These are phyloP conservation scores for Pogonophryne albipinna DNA, from an alignment of 2,797 vertebrate species.

Conservation along the genomic window DNA sequence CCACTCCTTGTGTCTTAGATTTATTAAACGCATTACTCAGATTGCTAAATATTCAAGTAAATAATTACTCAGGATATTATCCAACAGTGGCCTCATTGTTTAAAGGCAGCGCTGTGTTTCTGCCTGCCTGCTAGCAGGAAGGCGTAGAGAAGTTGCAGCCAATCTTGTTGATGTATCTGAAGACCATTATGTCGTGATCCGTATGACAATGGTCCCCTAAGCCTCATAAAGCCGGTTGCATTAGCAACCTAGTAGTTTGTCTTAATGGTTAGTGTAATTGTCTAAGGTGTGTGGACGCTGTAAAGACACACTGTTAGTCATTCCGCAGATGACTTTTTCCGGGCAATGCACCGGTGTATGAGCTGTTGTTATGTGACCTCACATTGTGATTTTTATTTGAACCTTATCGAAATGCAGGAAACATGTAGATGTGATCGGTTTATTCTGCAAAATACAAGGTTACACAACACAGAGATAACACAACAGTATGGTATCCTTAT, in stretches of 20 bases:
- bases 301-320: background rate
- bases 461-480: background rate
- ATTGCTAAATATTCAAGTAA: background rate
- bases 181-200: conserved; percentile 77
- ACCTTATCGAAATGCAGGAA: background rate
- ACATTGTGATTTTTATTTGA: background rate
- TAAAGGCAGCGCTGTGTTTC: background rate
- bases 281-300: conserved; percentile 11
- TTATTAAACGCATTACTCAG: background rate
- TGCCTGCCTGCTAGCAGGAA: conserved; percentile 19
- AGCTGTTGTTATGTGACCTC: background rate
- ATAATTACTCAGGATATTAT: background rate
- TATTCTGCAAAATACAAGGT: background rate
- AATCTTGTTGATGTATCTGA: conserved; percentile 77
- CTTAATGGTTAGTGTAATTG: conserved; percentile 24
- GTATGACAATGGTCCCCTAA: conserved; percentile 81
- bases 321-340: background rate
- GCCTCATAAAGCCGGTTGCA: conserved; percentile 75
- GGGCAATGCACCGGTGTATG: background rate
- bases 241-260: conserved; percentile 63
- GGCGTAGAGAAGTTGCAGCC: conserved; percentile 70
- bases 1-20: background rate
- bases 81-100: conserved; percentile 12
- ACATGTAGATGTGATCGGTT: background rate
- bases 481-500: background rate